Percentiles rank a stretch among this genome's conserved stretches.
These are phyloP conservation scores for Gasteruption jaculator DNA, from an alignment of 2,888 invertebrate genomes.

Conservation along the genomic window DNA sequence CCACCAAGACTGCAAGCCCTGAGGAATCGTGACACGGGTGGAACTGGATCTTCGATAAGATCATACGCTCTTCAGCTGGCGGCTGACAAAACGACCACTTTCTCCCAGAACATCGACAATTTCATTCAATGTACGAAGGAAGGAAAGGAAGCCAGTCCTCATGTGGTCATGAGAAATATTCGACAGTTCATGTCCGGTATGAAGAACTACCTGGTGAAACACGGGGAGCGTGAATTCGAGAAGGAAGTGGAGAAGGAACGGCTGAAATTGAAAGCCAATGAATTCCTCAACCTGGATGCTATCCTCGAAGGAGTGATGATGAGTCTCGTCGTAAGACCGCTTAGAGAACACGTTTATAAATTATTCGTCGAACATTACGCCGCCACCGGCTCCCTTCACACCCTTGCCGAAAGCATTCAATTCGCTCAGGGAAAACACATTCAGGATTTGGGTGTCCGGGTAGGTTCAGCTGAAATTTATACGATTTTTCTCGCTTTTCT, in stretches of 20 bases:
- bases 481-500: no score
- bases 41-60: conserved; percentile 67
- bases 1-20: conserved; percentile 72
- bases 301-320: conserved; percentile 94
- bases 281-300: conserved; percentile 92
- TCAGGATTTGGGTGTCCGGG: conserved; percentile 67
- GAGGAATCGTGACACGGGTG: conserved; percentile 57
- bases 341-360: conserved; percentile 78
- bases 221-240: conserved; percentile 90
- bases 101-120: conserved; percentile 88
- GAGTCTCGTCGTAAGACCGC: conserved; percentile 80
- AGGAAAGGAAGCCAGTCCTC: conserved; percentile 82
- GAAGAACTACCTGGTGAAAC: conserved; percentile 95
- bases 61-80: conserved; percentile 78
- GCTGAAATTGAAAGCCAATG: conserved; percentile 78
- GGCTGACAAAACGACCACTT: conserved; percentile 81
- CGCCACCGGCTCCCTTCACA: conserved; percentile 65
- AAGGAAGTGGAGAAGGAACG: conserved; percentile 85
- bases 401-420: conserved; percentile 68
- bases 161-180: conserved; percentile 85
- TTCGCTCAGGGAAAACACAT: conserved; percentile 66
- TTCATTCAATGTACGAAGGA: conserved; percentile 91
- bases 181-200: conserved; percentile 98
- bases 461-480: no score
- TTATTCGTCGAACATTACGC: conserved; percentile 88